Percentiles rank a stretch among this genome's conserved stretches.
phyloP scores from a whole-genome alignment of 1,140 invertebrate genomes.

The Hestina assimilis region DNA sequence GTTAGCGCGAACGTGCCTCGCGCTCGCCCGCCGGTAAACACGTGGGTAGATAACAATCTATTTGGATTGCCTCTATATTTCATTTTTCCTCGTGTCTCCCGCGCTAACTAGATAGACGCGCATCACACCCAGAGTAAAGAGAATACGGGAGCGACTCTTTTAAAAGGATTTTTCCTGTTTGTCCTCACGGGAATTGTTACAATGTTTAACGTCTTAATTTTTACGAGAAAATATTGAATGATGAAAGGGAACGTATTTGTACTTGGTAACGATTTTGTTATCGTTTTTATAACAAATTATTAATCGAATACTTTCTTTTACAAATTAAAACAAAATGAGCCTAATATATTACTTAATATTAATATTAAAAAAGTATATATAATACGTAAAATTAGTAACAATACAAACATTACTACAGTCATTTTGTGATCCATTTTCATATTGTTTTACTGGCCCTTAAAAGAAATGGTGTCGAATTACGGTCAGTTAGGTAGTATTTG shows the following conservation, averaged over 20 bases:
- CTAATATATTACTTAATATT: too few relatives aligned
- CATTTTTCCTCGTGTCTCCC: conserved; percentile 71
- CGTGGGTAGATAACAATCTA: conserved; percentile 79
- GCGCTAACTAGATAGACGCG: conserved; percentile 74
- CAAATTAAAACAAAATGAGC: too few relatives aligned
- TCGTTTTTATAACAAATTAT: too few relatives aligned
- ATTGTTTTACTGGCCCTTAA: background rate
- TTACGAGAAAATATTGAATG: conserved; percentile 11
- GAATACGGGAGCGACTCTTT: conserved; percentile 66
- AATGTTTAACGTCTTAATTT: conserved; percentile 26
- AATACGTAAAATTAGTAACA: too few relatives aligned
- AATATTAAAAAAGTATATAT: too few relatives aligned
- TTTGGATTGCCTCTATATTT: conserved; percentile 79
- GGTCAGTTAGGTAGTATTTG: conserved; percentile 65
- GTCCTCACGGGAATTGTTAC: conserved; percentile 17
- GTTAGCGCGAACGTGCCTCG: conserved; percentile 74
- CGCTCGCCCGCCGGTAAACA: conserved; percentile 69
- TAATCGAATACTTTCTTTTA: too few relatives aligned
- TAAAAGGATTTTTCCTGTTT: conserved; percentile 33
- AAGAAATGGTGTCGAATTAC: conserved; percentile 28
- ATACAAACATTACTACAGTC: too few relatives aligned
- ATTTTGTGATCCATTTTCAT: background rate
- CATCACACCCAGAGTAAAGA: conserved; percentile 48
- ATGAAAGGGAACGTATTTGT: conserved; percentile 1
- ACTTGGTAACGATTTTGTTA: background rate